These are phyloP conservation scores for Oreochromis mossambicus DNA, from an alignment of 2,797 vertebrate species.

Conservation along the genomic window DNA sequence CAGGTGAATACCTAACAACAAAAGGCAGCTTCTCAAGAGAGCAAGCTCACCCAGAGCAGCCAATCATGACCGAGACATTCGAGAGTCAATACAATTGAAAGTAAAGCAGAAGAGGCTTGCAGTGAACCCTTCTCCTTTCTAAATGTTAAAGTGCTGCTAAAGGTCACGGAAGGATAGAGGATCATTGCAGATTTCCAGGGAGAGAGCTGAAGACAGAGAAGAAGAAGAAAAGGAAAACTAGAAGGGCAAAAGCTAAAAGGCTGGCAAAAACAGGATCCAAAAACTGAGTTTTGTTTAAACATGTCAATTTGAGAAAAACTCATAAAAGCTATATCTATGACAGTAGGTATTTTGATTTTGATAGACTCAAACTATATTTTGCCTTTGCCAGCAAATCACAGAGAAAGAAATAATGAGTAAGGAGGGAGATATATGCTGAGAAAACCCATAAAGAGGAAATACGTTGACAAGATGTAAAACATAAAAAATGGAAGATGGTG, in stretches of 20 bases:
- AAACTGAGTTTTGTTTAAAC: not conserved
- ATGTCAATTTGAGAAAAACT: not conserved
- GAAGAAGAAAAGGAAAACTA: not conserved
- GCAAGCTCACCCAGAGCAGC: not conserved
- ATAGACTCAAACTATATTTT: not conserved
- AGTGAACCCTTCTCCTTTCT: not conserved
- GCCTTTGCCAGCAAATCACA: not conserved
- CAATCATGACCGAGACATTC: not conserved
- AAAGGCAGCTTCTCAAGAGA: not conserved
- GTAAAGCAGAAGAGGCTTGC: not conserved
- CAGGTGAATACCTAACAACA: slow-evolving; percentile 4
- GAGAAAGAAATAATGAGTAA: not conserved
- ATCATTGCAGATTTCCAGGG: not conserved
- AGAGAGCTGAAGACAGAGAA: not conserved
- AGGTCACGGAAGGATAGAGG: slow-evolving; percentile 18
- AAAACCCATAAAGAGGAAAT: not conserved
- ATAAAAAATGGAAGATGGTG: slow-evolving; percentile 11
- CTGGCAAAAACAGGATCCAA: not conserved
- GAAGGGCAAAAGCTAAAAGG: not conserved
- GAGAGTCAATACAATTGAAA: not conserved
- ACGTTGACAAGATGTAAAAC: slow-evolving; percentile 1
- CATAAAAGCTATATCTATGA: not conserved
- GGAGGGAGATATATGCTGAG: not conserved
- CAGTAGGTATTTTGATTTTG: not conserved
- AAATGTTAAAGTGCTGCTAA: slow-evolving; percentile 37